Evolutionary conservation across 37 sponge, comb jelly and placozoan species (phyloP).

Genomic region (Chondrosia reniformis): DNA sequence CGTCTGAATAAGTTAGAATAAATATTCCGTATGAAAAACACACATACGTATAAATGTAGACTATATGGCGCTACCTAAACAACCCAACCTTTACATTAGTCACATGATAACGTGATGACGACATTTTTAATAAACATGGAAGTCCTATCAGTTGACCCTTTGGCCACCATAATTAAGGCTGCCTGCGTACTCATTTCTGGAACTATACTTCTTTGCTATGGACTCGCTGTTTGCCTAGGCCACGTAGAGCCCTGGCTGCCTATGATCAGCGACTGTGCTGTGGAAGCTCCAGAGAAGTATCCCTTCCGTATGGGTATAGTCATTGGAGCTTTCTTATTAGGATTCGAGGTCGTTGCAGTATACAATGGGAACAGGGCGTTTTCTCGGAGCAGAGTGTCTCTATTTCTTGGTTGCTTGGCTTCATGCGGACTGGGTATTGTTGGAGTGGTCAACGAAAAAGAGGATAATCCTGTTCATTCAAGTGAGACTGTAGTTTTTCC

Average conservation of each 20-base stretch:
- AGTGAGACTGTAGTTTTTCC: slow-evolving; percentile 27
- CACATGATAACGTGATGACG: too few relatives aligned
- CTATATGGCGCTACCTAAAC: too few relatives aligned
- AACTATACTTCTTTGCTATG: slow-evolving; percentile 77
- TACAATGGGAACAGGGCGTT: slow-evolving; percentile 37
- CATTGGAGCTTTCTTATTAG: slow-evolving; percentile 46
- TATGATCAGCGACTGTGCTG: slow-evolving; percentile 84
- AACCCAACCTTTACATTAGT: too few relatives aligned
- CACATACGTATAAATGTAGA: too few relatives aligned
- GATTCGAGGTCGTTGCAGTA: slow-evolving; percentile 25
- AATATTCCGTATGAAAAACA: too few relatives aligned
- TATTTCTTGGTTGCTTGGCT: slow-evolving; percentile 37
- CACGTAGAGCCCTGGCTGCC: slow-evolving; percentile 82
- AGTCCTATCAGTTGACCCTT: too few relatives aligned
- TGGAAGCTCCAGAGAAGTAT: slow-evolving; percentile 70
- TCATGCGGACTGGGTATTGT: slow-evolving; percentile 38
- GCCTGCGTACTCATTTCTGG: slow-evolving; percentile 20
- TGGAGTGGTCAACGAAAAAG: slow-evolving; percentile 68
- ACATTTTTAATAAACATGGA: too few relatives aligned
- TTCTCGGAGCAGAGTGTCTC: slow-evolving; percentile 29
- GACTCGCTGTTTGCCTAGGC: slow-evolving; percentile 48
- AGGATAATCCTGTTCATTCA: slow-evolving; percentile 45
- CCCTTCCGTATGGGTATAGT: slow-evolving; percentile 66
- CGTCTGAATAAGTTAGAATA: too few relatives aligned
- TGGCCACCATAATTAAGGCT: slow-evolving; percentile 28